Evolutionary conservation across 2,113 vertebrate genomes (phyloP).

Genomic region (Spea multiplicata): DNA sequence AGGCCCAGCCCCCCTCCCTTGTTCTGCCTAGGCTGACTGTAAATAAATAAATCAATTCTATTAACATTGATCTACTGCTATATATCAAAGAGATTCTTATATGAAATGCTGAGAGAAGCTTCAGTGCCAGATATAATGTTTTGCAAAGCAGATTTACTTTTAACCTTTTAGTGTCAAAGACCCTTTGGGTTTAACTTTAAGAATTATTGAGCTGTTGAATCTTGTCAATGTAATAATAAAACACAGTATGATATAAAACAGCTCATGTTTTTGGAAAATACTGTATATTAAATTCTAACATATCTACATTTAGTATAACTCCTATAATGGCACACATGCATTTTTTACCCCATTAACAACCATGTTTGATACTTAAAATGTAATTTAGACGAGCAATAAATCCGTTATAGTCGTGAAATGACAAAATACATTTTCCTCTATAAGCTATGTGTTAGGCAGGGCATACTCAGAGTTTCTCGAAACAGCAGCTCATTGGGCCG

Average conservation of each 20-base stretch:
- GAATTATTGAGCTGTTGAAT: neutral
- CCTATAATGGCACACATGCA: no score
- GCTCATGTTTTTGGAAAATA: neutral
- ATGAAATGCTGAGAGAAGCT: conserved; percentile 4
- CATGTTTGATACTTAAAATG: no score
- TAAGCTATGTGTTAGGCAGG: no score
- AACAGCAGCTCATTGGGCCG: no score
- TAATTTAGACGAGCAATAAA: no score
- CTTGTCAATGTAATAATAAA: neutral
- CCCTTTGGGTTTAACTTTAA: neutral
- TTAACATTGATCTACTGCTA: conserved; percentile 5
- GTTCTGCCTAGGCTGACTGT: neutral
- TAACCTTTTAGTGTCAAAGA: neutral
- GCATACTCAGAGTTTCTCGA: no score
- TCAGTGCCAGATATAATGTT: neutral
- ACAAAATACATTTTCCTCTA: no score
- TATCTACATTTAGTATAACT: no score
- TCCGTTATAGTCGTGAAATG: no score
- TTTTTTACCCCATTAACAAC: no score
- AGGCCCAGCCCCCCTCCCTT: neutral
- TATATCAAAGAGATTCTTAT: neutral
- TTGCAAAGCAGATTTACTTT: conserved; percentile 2
- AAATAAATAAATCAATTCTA: conserved; percentile 6
- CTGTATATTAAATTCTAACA: neutral
- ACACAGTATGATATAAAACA: neutral